Conservation (phyloP, 2,797 vertebrate species). For the Acanthornis magna region DNA sequence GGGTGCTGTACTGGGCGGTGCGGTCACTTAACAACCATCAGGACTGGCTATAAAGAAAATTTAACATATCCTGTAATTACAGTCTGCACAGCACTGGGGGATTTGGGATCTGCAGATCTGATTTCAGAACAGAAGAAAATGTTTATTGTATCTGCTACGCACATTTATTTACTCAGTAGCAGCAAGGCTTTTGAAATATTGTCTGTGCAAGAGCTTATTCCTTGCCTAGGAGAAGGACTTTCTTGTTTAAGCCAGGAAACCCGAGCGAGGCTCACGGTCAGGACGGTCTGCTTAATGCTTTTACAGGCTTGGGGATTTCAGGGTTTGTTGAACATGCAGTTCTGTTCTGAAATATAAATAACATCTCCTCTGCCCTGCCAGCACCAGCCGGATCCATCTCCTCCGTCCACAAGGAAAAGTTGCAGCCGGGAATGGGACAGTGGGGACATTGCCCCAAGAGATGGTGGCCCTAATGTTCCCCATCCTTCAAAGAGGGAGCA, state of each 20-base stretch:
- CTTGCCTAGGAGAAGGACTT: constrained; percentile 57
- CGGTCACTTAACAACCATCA: constrained; percentile 79
- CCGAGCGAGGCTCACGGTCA: neutral
- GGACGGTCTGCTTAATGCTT: constrained; percentile 63
- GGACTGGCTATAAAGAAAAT: constrained; percentile 82
- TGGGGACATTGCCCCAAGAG: neutral
- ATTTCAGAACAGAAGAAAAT: constrained; percentile 79
- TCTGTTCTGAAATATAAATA: constrained; percentile 51
- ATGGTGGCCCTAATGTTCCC: fast-evolving
- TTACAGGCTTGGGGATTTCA: constrained; percentile 58
- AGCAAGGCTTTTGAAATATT: constrained; percentile 57
- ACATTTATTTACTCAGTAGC: constrained; percentile 77
- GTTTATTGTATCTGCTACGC: constrained; percentile 78
- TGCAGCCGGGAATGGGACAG: neutral
- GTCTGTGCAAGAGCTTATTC: constrained; percentile 46
- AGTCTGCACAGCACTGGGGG: constrained; percentile 74
- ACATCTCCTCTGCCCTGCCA: neutral
- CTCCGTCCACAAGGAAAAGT: neutral
- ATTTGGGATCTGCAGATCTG: constrained; percentile 76
- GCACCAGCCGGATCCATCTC: neutral
- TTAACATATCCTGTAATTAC: constrained; percentile 88
- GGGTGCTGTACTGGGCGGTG: constrained; percentile 75
- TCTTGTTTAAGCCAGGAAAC: constrained; percentile 68
- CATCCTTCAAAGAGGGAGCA: neutral
- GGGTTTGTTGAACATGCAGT: neutral